Base-by-base conservation (phyloP, 1,140 invertebrate genomes). In the Tetragnatha versicolor region DNA sequence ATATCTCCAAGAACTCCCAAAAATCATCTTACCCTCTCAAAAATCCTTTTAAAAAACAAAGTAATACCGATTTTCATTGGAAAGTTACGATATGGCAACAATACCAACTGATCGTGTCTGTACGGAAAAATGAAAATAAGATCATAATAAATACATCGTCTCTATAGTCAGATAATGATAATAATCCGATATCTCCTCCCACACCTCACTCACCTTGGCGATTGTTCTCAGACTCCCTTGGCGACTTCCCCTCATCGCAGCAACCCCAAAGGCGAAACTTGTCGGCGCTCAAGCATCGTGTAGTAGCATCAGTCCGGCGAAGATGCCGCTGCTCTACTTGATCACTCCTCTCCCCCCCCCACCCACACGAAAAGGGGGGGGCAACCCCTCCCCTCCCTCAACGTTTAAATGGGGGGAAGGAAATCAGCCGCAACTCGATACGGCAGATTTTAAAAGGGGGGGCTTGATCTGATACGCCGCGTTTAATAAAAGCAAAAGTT, bases 401-500 rank as follows among this genome's bases (percentile, higher is more conserved):
- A 14, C 47, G 68, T 70, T 77, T 77, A 63, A 77, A 77, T 25
- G 61, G 61, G 45, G 29, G 45, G 42, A 51, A 65, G 73, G 66
- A 61, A 77, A 53, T 77, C 55, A 66, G 45, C 73, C 73, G 60
- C 73, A 77, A 77, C 73, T 77, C 61, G 73, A 77, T 77, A 42
- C 51, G 61, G 55, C 29, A 58, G 42, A 75, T 75, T 75, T 75
- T 75, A 45, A 49, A 75, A 51, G 72, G 49, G 25, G 25, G 37
- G 27, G 70, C 35, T 2, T n/a, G 55, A 22, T 42, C 49, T 70
- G 72, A 66, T 77, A 66, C 45, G 73, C 73, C 73, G 49, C 73
- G 53, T 77, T 66, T 77, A 77, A 77, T 77, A 77, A 77, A 77
- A 77, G 60, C 73, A 77, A 66, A 55, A 66, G 60, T 65, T 65